These are phyloP conservation scores for Eumeta japonica DNA, from an alignment of 1,140 invertebrate species.

Conservation along the genomic window DNA sequence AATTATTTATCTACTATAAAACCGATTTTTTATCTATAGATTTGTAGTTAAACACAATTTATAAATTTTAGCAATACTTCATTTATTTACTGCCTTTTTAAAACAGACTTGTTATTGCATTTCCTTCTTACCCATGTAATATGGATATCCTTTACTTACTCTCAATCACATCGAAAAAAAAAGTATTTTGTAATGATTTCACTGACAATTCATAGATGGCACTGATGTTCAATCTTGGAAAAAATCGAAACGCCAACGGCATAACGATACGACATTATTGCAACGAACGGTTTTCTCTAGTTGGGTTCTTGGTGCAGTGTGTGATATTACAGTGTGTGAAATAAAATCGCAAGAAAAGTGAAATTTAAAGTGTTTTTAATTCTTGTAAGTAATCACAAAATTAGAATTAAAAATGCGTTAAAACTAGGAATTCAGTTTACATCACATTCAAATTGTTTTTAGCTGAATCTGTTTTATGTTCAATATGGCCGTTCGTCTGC, in stretches of 20 bases:
- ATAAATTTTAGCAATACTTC: too few relatives aligned
- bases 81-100: too few relatives aligned
- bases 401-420: constrained; percentile 1
- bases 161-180: too few relatives aligned
- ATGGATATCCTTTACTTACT: too few relatives aligned
- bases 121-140: too few relatives aligned
- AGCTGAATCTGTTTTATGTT: constrained; percentile 17
- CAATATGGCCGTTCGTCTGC: constrained; percentile 52
- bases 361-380: constrained; percentile 36
- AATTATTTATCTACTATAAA: too few relatives aligned
- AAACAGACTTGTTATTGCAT: too few relatives aligned
- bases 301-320: constrained; percentile 49
- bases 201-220: constrained; percentile 24
- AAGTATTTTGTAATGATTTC: not conserved
- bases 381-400: constrained; percentile 37
- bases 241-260: constrained; percentile 43
- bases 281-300: constrained; percentile 52
- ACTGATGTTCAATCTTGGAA: constrained; percentile 19
- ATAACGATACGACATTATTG: constrained; percentile 41
- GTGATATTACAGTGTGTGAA: constrained; percentile 42
- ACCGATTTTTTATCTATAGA: too few relatives aligned
- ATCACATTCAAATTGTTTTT: constrained; percentile 2
- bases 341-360: constrained; percentile 38
- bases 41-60: too few relatives aligned
- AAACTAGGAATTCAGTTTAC: constrained; percentile 4